Percentiles rank a stretch among this genome's conserved stretches.
Evolutionary conservation across 2,797 vertebrate genomes (phyloP).

Genomic region (Nothura maculosa): DNA sequence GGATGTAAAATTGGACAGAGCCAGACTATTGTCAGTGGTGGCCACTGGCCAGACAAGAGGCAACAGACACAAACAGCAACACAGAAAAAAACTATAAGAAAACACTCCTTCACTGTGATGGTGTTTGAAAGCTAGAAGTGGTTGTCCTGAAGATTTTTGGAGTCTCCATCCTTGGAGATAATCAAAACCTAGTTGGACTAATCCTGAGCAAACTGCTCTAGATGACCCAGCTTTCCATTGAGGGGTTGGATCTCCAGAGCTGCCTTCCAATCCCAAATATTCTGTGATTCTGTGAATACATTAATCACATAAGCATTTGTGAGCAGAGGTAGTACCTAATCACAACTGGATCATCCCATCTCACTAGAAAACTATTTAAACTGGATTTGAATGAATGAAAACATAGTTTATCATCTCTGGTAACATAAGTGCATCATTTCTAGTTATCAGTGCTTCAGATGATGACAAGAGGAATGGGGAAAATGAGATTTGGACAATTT

Average conservation of each 20-base stretch:
- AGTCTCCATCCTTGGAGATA: not conserved
- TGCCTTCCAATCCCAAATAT: not conserved
- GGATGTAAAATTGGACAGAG: not conserved
- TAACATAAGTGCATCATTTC: not conserved
- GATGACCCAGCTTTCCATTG: not conserved
- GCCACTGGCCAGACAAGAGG: not conserved
- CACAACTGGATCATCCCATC: not conserved
- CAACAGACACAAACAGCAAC: not conserved
- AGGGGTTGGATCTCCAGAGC: not conserved
- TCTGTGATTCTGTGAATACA: not conserved
- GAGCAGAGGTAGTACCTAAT: not conserved
- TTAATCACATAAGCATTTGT: not conserved
- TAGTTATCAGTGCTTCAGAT: not conserved
- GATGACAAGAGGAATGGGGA: not conserved
- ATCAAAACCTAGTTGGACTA: not conserved
- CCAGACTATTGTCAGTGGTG: not conserved
- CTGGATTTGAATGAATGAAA: not conserved
- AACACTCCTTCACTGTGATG: not conserved
- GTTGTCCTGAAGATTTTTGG: not conserved
- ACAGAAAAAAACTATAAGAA: not conserved
- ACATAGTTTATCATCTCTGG: not conserved
- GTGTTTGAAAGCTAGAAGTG: not conserved
- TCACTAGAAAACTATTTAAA: not conserved
- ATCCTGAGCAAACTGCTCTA: not conserved
- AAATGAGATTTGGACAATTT: not conserved